Percentiles rank a stretch among this genome's conserved stretches.
These are phyloP conservation scores for Geotrupes spiniger DNA, from an alignment of 2,888 invertebrate species.

Conservation along the genomic window DNA sequence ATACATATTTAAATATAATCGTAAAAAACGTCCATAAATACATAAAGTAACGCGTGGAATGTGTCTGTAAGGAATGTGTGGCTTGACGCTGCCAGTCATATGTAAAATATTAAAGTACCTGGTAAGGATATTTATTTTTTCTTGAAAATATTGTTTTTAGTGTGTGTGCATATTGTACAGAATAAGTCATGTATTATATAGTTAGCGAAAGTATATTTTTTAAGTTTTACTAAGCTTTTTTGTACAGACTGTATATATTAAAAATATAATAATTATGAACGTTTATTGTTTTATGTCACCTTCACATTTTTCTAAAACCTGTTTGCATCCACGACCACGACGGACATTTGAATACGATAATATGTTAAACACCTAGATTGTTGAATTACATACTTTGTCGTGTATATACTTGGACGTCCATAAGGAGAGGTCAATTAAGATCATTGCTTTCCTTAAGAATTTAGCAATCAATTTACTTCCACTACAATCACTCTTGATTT, in stretches of 20 bases:
- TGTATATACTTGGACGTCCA: too few species aligned
- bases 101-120: constrained; percentile 22
- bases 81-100: constrained; percentile 17
- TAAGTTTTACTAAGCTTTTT: constrained; percentile 19
- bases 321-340: constrained; percentile 4
- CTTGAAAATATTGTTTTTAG: constrained; percentile 14
- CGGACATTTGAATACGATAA: constrained; percentile 7
- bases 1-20: background rate
- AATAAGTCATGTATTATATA: constrained; percentile 13
- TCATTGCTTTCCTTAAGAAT: too few species aligned
- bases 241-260: constrained; percentile 24
- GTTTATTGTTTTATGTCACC: constrained; percentile 7
- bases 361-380: too few species aligned
- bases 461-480: too few species aligned
- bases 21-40: too few species aligned
- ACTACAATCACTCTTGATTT: too few species aligned
- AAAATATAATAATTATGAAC: constrained; percentile 20
- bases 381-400: too few species aligned
- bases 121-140: constrained; percentile 23
- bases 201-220: constrained; percentile 12
- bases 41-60: background rate
- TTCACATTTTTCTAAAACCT: constrained; percentile 11
- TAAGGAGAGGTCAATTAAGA: too few species aligned
- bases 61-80: background rate
- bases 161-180: constrained; percentile 23